phyloP scores from a whole-genome alignment of 2,888 invertebrate species.

The Tinea pellionella region DNA sequence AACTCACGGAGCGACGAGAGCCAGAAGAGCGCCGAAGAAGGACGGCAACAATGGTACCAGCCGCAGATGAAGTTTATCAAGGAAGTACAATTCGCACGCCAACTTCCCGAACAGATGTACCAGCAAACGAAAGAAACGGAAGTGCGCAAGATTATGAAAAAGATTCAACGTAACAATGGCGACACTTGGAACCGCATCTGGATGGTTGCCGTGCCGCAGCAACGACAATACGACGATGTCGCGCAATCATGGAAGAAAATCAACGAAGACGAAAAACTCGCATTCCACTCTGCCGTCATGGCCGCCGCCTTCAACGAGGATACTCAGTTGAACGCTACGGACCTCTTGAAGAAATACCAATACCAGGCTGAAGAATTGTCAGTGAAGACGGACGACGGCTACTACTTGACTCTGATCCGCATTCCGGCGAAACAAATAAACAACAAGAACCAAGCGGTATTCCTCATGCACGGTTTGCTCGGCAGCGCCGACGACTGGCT shows the following conservation, averaged over 20 bases:
- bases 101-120: background rate
- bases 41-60: slow-evolving; percentile 16
- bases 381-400: slow-evolving; percentile 53
- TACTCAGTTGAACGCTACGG: slow-evolving; percentile 33
- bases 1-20: slow-evolving; percentile 31
- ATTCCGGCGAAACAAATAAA: slow-evolving; percentile 35
- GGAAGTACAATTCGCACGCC: background rate
- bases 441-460: slow-evolving; percentile 48
- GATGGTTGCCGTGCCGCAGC: background rate
- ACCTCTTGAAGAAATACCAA: slow-evolving; percentile 41
- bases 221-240: slow-evolving; percentile 28
- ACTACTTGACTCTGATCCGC: slow-evolving; percentile 49
- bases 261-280: slow-evolving; percentile 23
- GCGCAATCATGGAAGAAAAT: slow-evolving; percentile 39
- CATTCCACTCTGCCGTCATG: slow-evolving; percentile 33
- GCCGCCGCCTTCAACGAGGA: slow-evolving; percentile 29
- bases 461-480: slow-evolving; percentile 74
- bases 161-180: background rate
- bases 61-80: background rate
- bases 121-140: background rate
- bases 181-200: background rate
- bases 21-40: slow-evolving; percentile 19
- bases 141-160: background rate
- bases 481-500: slow-evolving; percentile 77
- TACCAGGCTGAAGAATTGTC: slow-evolving; percentile 47